phyloP scores from a whole-genome alignment of 2,113 vertebrate species.

The Casuarius casuarius region DNA sequence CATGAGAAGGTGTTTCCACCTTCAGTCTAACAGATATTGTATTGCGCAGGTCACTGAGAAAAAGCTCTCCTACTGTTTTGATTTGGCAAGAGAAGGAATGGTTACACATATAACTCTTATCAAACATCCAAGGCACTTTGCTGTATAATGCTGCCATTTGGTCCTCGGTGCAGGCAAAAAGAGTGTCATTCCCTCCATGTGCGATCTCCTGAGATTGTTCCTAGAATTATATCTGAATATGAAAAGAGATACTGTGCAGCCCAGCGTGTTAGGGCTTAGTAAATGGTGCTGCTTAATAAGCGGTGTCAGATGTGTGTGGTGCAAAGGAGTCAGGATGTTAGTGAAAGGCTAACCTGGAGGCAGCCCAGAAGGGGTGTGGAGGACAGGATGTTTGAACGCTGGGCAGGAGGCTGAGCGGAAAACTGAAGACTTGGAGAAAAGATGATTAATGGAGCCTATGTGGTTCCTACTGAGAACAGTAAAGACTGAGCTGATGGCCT shows the following conservation, averaged over 20 bases:
- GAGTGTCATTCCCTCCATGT: neutral
- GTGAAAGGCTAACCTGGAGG: neutral
- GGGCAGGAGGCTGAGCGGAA: neutral
- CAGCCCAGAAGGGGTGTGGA: neutral
- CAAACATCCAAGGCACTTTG: neutral
- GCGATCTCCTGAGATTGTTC: neutral
- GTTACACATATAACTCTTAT: neutral
- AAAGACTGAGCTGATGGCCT: neutral
- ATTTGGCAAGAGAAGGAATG: neutral
- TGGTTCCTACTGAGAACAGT: neutral
- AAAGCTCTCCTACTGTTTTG: neutral
- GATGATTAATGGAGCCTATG: slow-evolving; percentile 8
- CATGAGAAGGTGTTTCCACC: neutral
- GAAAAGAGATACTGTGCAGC: neutral
- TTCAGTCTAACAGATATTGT: neutral
- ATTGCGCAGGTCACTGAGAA: neutral
- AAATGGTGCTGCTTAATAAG: neutral
- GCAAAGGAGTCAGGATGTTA: neutral
- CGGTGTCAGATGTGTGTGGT: neutral
- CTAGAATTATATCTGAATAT: neutral
- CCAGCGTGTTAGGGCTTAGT: fast-evolving
- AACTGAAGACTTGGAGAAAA: neutral
- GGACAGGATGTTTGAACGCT: neutral
- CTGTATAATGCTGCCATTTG: fast-evolving
- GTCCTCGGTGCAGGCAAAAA: neutral